Evolutionary conservation across 2,113 vertebrate genomes (phyloP), one percentile per base, ranked within the genome.

Genomic region (Lepidothrix coronata): DNA sequence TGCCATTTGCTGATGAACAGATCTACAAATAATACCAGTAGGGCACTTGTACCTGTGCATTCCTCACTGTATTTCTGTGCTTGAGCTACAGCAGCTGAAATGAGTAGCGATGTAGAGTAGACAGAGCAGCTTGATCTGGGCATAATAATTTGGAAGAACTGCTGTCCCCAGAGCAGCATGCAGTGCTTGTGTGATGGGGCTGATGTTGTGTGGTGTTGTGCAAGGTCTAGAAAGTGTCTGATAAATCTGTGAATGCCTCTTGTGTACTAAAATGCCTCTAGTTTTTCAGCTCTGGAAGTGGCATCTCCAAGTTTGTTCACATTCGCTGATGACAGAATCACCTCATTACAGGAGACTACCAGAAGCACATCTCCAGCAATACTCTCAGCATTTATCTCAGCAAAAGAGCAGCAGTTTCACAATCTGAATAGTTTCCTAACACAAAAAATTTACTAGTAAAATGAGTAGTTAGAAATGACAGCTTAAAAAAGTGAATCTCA

Each of bases 401-500:
- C 62, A 74, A 76, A 93, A 79, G 2, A 1, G 13, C 2, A 5
- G 46, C 21, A 48, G 31, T 92, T 96, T 70, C n/a, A 63, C 58
- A 63, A 35, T 5, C 14, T 59, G 51, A 89, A 48, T 54, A 59
- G 86, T 68, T 91, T 78, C 35, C 35, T 48, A 70, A 52, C 13
- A 79, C 3, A 49, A 68, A 94, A 83, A 85, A 87, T 1, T 11
- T 48, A 57, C 55, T 55, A 77, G 71, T 68, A 37, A 91, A 89
- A 78, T 13, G 12, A 75, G 7, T 8, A 24, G 24, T 62, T 91
- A 75, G 79, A 84, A 95, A 80, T 91, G 44, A 83, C 85, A 62
- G 52, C 77, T 87, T 92, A 55, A 78, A 91, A 76, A 94, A 65
- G 20, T 5, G 48, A 44, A 75, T 74, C 44, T 95, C 80, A 52